Evolutionary conservation across 1,140 invertebrate species (phyloP), one percentile per base, ranked within the genome.

Genomic region (Dysdera silvatica): DNA sequence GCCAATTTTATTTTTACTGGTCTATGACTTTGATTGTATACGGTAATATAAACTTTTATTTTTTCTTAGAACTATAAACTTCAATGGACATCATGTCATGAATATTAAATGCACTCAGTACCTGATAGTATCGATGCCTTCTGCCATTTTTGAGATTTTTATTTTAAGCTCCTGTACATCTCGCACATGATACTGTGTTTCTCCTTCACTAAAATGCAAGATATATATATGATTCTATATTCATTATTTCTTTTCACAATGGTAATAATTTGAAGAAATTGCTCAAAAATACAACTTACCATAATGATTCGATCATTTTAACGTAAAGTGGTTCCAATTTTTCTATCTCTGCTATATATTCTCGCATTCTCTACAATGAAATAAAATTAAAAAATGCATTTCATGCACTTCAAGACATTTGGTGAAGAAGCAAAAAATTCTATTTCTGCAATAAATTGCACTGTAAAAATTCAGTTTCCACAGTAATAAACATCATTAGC

Each of bases 131-230:
- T 96, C 93, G 63, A 97, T 88, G 49, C 83, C 84, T 75, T 95
- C 91, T 2, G 90, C 92, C 48, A 92, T 79, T 73, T 86, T 88
- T 0, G 89, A 84, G 16, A 98, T 85, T 71, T 89, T 87, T 2
- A 84, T 80, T 65, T 91, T 80, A 60, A 95, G 75, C 12, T 86
- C 80, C 73, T 91, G 87, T 10, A 91, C 89, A 74, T 95, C 88
- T 33, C 83, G 77, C 26, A 96, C 74, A 60, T 85, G 85, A 70
- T 92, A 95, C 0, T 84, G 88, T 0, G 86, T 85, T 78, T 98
- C 93, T 48, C 95, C 95, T 64, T 85, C 82, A 67, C 88, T 91
- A 71, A 69, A 77, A 71, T 61, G 16, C n/a, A n/a, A n/a, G n/a
- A n/a, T n/a, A n/a, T n/a, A n/a, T n/a, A n/a, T n/a, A n/a, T n/a